Evolutionary conservation across 2,797 vertebrate genomes (phyloP).

Genomic region (Falco novaeseelandiae): DNA sequence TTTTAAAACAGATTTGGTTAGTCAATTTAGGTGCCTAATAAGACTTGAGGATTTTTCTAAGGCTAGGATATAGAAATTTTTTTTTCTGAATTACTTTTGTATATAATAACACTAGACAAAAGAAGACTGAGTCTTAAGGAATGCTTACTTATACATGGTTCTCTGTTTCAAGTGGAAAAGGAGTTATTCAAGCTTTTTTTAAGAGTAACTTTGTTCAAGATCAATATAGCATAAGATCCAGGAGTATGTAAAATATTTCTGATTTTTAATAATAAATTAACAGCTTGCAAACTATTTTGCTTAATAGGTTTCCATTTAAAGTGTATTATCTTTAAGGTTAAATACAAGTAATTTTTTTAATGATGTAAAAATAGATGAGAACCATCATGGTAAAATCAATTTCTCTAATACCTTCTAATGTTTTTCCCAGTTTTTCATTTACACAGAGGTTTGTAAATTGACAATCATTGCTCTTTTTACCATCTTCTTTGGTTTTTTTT

Average conservation of each 20-base stretch:
- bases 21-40: not conserved
- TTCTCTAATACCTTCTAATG: not conserved
- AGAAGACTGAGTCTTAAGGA: not conserved
- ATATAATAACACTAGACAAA: not conserved
- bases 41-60: not conserved
- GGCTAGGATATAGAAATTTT: not conserved
- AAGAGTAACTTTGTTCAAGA: not conserved
- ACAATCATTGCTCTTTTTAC: conserved; percentile 37
- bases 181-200: not conserved
- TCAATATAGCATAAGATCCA: not conserved
- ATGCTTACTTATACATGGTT: not conserved
- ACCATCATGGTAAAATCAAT: not conserved
- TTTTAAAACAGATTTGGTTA: not conserved
- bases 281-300: not conserved
- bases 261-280: not conserved
- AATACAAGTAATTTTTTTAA: not conserved
- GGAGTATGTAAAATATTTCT: not conserved
- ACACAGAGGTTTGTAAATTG: conserved; percentile 61
- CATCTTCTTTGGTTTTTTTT: not conserved
- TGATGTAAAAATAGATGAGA: not conserved
- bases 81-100: not conserved
- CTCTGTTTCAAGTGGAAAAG: not conserved
- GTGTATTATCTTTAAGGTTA: not conserved
- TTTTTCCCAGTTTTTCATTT: conserved; percentile 43
- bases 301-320: not conserved